Base-by-base conservation (phyloP, 2,797 vertebrate genomes). In the Morelia viridis region DNA sequence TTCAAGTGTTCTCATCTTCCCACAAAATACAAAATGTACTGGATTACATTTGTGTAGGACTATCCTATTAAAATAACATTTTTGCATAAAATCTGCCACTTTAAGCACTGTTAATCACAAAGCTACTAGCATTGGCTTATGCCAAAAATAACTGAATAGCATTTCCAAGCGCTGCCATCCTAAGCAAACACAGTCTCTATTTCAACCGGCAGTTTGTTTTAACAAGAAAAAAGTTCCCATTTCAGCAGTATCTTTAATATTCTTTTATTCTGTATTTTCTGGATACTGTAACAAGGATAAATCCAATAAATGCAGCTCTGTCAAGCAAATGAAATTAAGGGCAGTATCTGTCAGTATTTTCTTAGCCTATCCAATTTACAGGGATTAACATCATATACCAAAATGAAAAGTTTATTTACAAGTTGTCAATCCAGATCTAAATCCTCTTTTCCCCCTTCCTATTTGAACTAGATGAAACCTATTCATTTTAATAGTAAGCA, bases 81-180 rank as follows among this genome's bases (percentile, higher is more conserved):
- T 95, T 93, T 89, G 91, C 88, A 68, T 50, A 95, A 85, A 64
- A 31, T 93, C 91, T 88, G 91, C 92, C 65, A 86, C 85, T 58
- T 95, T 58, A 94, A 90, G 91, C 90, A 95, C 94, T 93, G 93
- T 93, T 95, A 96, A 96, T 92, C 90, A 94, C 62, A 95, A 94
- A 96, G 96, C 96, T 97, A 92, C 93, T 94, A 96, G 94, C 90
- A 53, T 89, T 80, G 85, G 68, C 65, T 88, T 60, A 88, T 93
- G 97, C 97, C 97, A 97, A 96, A 97, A 97, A 96, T 94, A 97
- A 97, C 97, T 95, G 91, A 96, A 95, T 93, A 94, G 88, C 93
- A 96, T 97, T 97, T 97, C 96, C 95, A 64, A 96, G 95, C 92
- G 96, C 91, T 97, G 90, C 92, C 92, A 97, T 95, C 93, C 96